Evolutionary conservation across 2,888 invertebrate species (phyloP), one percentile per base, ranked within the genome.

Genomic region (Drosophila neotestacea): DNA sequence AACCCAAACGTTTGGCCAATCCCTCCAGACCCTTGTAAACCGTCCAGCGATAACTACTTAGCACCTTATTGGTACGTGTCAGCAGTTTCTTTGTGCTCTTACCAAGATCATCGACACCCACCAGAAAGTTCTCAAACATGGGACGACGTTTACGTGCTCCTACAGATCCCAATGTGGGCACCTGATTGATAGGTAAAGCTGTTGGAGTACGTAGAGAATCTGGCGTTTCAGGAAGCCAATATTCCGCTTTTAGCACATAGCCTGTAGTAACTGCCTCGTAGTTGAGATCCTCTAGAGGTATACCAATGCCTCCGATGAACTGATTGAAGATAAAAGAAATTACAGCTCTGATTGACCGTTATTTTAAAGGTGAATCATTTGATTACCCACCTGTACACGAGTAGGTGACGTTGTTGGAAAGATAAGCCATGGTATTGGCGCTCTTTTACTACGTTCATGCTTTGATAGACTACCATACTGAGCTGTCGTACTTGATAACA

Each of bases 1-100:
- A 94, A 16, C 95, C 95, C 90, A 95, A 93, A 83, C 95, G 95
- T 22, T 79, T 71, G 3, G 90, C 91, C 54, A 92, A 48, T 0
- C 84, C 86, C 55, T 92, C 92, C 58, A 92, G 72, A 1, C 76
- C 90, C 51, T 89, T 90, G 67, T 92, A 92, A 0, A 90, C 65
- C 1, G 86, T 83, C 91, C 92, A 92, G 1, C 92, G 89, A 64
- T 91, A 91, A 22, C 86, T 91, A 11, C 87, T 81, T 3, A 90
- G 44, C 2, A 88, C 85, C 4, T 71, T 75, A 41, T 88, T 90
- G 0, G 70, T 81, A 4, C 78, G 64, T 1, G 61, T 76, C 7
- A 85, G 16, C 16, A 88, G 47, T 58, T 85, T 85, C 22, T 65
- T 66, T 5, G 89, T 75, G 48, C 77, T 82, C 58, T 76, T 77